Evolutionary conservation across 2,113 vertebrate species (phyloP), one percentile per base, ranked within the genome.

Genomic region (Epinephelus moara): DNA sequence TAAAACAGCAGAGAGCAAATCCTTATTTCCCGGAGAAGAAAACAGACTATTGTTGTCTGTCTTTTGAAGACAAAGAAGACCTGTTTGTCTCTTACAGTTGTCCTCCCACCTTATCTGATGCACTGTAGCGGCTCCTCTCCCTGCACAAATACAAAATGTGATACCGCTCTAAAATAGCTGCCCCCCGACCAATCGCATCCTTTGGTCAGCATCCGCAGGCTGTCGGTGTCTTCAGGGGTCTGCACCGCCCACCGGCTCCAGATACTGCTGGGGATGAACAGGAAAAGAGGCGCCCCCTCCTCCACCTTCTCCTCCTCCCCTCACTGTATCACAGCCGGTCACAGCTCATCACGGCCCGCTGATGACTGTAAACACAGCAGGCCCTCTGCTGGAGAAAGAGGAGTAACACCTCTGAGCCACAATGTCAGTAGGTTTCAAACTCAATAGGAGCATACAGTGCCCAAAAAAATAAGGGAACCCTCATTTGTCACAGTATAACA

Each of bases 21-120:
- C 67, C 42, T 42, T 27, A 6, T 78, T 59, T 62, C 42, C 49
- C 60, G 1, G 55, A 18, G 6, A 66, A 47, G 1, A 27, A 61
- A 68, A 70, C 2, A 18, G 21, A 40, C 68, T 42, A 4, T 53
- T 77, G 66, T 81, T 70, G 53, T 68, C 59, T 75, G 59, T 27
- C 1, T 63, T 63, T 60, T 40, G 10, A 25, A 84, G 63, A 89
- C 87, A 93, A 93, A 91, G 84, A 17, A 68, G 2, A 37, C 5
- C 3, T 82, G 33, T 59, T 75, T 21, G 21, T 49, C 1, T 61
- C 42, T 53, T 25, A 0, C 37, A 23, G 17, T 61, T 19, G n/a
- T 37, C 9, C 52, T 40, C 50, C 56, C 50, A 30, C 6, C n/a
- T 50, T 40, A 74, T n/a, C 42, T 60, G 45, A 4, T 45, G 49